Percentiles rank a stretch among this genome's conserved stretches.
phyloP scores from a whole-genome alignment of 2,797 vertebrate genomes.

The Pseudochirops corinnae region DNA sequence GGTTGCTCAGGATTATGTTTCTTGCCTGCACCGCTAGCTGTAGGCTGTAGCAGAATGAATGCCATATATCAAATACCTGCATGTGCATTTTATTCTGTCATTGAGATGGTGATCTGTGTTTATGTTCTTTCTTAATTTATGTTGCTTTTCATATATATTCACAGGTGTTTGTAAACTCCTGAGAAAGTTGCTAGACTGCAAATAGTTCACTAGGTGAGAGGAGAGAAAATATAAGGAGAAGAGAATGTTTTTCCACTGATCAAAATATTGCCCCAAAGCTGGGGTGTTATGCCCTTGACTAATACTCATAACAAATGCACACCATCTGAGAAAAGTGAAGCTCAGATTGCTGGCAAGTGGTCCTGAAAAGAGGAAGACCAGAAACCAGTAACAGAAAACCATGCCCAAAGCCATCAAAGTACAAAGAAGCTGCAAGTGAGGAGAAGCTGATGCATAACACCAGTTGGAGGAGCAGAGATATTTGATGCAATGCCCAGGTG shows the following conservation, averaged over 20 bases:
- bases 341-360: background rate
- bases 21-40: background rate
- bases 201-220: background rate
- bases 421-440: background rate
- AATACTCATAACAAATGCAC: background rate
- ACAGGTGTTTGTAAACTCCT: background rate
- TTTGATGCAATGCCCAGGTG: background rate
- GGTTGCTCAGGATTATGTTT: background rate
- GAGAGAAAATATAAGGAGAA: background rate
- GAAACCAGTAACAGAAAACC: background rate
- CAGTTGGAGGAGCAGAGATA: background rate
- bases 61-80: background rate
- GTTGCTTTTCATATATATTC: background rate
- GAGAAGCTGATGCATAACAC: background rate
- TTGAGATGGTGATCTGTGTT: background rate
- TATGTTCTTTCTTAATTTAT: background rate
- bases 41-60: background rate
- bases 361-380: background rate
- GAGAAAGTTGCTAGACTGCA: background rate
- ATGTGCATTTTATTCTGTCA: background rate
- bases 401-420: background rate
- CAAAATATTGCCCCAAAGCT: background rate
- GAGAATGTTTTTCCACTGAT: background rate
- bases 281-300: background rate
- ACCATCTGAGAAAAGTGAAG: background rate